Conservation (phyloP, 2,113 vertebrate genomes). For the Paratilapia polleni region DNA sequence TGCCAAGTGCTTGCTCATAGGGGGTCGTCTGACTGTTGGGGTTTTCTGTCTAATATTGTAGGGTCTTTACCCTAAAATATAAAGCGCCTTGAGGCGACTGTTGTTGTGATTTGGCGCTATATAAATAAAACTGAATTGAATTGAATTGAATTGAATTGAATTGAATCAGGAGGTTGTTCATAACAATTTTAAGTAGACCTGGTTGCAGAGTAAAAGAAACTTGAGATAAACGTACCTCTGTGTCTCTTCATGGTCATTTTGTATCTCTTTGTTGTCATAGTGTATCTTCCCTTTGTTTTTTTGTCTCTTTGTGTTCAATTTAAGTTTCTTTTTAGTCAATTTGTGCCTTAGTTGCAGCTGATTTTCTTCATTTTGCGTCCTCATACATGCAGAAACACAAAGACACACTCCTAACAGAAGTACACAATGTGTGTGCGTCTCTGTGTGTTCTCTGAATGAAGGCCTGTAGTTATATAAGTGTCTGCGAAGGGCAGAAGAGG, state of each 20-base stretch:
- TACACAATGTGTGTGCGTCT: too few species aligned
- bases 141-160: too few species aligned
- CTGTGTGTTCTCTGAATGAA: not conserved
- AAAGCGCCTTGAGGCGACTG: too few species aligned
- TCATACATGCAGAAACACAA: not conserved
- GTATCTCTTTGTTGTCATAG: not conserved
- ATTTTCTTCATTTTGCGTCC: not conserved
- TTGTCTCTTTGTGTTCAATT: not conserved
- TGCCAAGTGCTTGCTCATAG: too few species aligned
- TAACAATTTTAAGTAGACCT: too few species aligned
- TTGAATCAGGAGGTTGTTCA: not conserved
- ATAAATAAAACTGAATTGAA: too few species aligned
- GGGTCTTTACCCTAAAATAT: too few species aligned
- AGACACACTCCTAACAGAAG: not conserved
- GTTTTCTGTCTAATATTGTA: too few species aligned
- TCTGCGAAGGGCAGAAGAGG: not conserved
- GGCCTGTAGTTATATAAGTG: slow-evolving; percentile 12
- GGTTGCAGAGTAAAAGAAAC: not conserved
- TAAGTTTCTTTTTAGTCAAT: not conserved
- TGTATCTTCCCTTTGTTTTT: not conserved
- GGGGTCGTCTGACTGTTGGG: too few species aligned
- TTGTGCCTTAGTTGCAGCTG: not conserved
- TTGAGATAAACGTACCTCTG: not conserved
- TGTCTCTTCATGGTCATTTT: not conserved
- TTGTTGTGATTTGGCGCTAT: too few species aligned